Base-by-base conservation (phyloP, 2,888 invertebrate genomes). In the Toxonevra muliebris region DNA sequence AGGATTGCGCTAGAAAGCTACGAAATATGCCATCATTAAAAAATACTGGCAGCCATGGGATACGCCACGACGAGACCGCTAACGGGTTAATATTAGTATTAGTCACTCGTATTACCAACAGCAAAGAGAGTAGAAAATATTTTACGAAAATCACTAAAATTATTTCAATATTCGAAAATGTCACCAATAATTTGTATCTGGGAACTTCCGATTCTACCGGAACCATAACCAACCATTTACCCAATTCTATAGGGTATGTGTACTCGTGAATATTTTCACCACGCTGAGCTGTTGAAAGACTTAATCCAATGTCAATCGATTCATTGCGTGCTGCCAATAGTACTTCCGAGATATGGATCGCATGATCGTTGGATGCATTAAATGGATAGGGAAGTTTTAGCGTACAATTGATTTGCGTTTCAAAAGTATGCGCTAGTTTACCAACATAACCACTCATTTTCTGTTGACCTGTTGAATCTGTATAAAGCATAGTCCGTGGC, bases 261-360 rank as follows among this genome's bases (percentile, higher is more conserved):
- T 54, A 66, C 17, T 17, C 42, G 19, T 54, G 60, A 8, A 57
- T 10, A 30, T 50, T 62, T 10, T 4, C 20, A 9, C 57, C 55
- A 5, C n/a, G 48, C 17, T 62, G 66, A 7, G 66, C 57, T n/a
- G 62, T 50, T 20, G 19, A 50, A 5, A 67, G 48, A 41, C 62
- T 62, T 4, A 48, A 20, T 9, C 61, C 66, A 8, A 66, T 45
- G 48, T 66, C 66, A 30, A 66, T 66, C 1, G 61, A 45, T n/a
- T 45, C 66, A 11, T 66, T 61, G 9, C 17, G 57, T 9, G 58
- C 52, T 3, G 68, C 45, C 17, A 60, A 17, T 1, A 61, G 62
- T 10, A 71, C 61, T 2, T 65, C 58, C 1, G 17, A 17, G 4
- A 43, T 13, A 11, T 19, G 42, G 9, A 71, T 7, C 10, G 52